These are phyloP conservation scores for Plecotus auritus DNA, from an alignment of 2,113 vertebrate species.

Conservation along the genomic window DNA sequence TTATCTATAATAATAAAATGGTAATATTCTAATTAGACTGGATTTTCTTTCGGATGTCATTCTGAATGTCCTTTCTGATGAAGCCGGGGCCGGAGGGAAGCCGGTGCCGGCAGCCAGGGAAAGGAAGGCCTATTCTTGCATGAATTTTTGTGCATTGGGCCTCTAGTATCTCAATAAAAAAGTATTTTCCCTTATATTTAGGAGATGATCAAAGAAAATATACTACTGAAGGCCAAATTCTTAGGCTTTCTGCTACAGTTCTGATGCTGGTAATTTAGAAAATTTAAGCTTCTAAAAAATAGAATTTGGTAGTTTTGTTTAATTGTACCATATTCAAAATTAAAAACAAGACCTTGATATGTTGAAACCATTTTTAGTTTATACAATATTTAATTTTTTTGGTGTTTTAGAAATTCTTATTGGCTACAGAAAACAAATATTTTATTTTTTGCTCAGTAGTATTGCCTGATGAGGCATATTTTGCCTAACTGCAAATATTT, in stretches of 20 bases:
- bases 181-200: background rate
- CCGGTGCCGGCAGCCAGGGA: too few species aligned
- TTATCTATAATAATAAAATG: background rate
- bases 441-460: background rate
- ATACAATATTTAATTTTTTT: constrained; percentile 69
- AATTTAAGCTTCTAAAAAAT: background rate
- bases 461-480: constrained; percentile 29
- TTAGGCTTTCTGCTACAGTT: background rate
- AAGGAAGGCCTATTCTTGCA: too few species aligned
- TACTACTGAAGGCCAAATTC: background rate
- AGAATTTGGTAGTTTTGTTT: background rate
- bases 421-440: background rate
- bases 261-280: background rate
- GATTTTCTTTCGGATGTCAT: too few species aligned
- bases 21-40: too few species aligned
- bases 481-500: constrained; percentile 62
- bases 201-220: background rate
- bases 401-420: constrained; percentile 51
- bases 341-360: background rate
- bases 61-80: too few species aligned
- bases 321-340: background rate
- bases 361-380: constrained; percentile 43
- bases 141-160: too few species aligned
- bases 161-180: background rate
- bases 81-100: too few species aligned